phyloP scores from a whole-genome alignment of 2,888 invertebrate genomes.

The Tethea ocularis region DNA sequence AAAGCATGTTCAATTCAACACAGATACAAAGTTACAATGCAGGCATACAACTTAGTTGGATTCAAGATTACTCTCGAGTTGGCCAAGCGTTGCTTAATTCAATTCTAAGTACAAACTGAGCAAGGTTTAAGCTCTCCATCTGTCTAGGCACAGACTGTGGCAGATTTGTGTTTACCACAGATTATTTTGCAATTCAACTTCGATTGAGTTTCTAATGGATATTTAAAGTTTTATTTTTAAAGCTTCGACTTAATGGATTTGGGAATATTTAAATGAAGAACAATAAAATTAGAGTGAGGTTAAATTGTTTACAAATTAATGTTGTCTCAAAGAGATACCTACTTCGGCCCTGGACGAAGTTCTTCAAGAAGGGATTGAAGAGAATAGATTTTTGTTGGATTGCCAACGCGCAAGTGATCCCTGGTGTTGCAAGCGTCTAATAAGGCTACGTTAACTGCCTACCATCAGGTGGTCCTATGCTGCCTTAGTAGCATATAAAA shows the following conservation, averaged over 20 bases:
- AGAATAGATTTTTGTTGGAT: too few species aligned
- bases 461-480: too few species aligned
- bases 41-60: slow-evolving; percentile 44
- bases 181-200: slow-evolving; percentile 31
- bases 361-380: too few species aligned
- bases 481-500: too few species aligned
- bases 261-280: neutral
- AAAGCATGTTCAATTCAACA: neutral
- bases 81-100: slow-evolving; percentile 55
- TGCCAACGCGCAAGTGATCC: too few species aligned
- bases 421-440: too few species aligned
- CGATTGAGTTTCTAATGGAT: slow-evolving; percentile 22
- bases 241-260: neutral
- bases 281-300: too few species aligned
- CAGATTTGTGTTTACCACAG: slow-evolving; percentile 22
- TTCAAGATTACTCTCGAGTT: slow-evolving; percentile 50
- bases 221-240: slow-evolving; percentile 11
- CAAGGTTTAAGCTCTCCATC: slow-evolving; percentile 48
- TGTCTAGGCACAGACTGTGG: slow-evolving; percentile 30
- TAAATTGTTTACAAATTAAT: too few species aligned
- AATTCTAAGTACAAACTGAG: slow-evolving; percentile 57
- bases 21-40: slow-evolving; percentile 21
- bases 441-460: too few species aligned
- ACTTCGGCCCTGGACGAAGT: too few species aligned
- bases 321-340: too few species aligned